phyloP scores from a whole-genome alignment of 2,113 vertebrate species.

The Menidia beryllina region DNA sequence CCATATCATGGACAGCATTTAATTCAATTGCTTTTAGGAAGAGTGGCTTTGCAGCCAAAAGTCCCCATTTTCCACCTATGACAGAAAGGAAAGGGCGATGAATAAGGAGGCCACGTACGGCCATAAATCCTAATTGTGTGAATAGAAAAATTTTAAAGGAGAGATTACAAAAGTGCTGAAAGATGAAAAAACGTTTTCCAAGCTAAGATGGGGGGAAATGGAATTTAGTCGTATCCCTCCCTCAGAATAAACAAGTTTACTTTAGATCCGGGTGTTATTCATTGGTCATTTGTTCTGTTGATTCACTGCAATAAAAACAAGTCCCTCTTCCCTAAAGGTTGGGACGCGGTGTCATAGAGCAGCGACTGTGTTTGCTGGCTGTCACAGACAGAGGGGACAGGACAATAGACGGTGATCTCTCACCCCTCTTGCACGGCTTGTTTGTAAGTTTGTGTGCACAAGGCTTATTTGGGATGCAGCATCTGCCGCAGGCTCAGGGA shows the following conservation, averaged over 20 bases:
- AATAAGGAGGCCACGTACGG: constrained; percentile 34
- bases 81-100: constrained; percentile 33
- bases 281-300: constrained; percentile 18
- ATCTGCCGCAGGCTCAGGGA: constrained; percentile 50
- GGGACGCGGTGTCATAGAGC: constrained; percentile 27
- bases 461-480: constrained; percentile 70
- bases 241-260: constrained; percentile 22
- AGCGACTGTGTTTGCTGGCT: constrained; percentile 57
- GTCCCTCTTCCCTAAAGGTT: constrained; percentile 26
- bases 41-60: constrained; percentile 46
- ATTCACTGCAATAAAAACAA: constrained; percentile 33
- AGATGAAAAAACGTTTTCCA: constrained; percentile 49
- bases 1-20: constrained; percentile 40
- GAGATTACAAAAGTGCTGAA: constrained; percentile 17
- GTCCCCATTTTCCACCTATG: constrained; percentile 23
- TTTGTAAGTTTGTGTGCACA: constrained; percentile 64
- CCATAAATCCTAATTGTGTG: constrained; percentile 34
- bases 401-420: constrained; percentile 51
- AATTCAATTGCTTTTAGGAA: constrained; percentile 50
- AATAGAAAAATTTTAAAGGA: constrained; percentile 21
- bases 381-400: constrained; percentile 43
- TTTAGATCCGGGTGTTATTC: not conserved
- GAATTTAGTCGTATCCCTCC: not conserved
- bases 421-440: constrained; percentile 42
- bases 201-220: not conserved